Conservation (phyloP, 1,140 invertebrate species). For the Bicyclus anynana region DNA sequence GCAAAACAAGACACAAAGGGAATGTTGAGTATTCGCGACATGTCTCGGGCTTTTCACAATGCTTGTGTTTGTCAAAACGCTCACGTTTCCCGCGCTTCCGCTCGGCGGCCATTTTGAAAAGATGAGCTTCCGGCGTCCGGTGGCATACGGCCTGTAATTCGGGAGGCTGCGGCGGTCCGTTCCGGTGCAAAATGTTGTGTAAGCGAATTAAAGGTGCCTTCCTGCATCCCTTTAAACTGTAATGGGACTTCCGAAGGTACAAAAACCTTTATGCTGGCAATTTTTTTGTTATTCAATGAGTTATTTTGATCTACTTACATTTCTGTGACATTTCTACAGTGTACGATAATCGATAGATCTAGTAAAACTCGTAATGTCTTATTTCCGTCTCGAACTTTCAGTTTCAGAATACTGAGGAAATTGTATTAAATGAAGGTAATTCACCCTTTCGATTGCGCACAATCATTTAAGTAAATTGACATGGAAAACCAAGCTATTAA, state of each 20-base stretch:
- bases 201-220: constrained; percentile 66
- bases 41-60: constrained; percentile 53
- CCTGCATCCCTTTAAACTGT: constrained; percentile 32
- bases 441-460: no score
- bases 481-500: no score
- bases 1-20: constrained; percentile 31
- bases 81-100: constrained; percentile 67
- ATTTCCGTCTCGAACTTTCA: no score
- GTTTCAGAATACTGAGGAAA: no score
- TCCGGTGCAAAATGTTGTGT: constrained; percentile 67
- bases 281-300: not conserved
- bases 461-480: no score
- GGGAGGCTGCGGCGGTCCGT: constrained; percentile 49
- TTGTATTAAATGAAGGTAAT: no score
- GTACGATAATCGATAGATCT: no score
- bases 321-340: no score
- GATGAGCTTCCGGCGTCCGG: constrained; percentile 58
- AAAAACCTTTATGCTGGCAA: not conserved
- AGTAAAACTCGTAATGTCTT: no score
- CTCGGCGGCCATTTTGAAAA: constrained; percentile 68
- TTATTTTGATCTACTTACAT: not conserved
- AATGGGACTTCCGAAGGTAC: constrained; percentile 19
- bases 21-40: constrained; percentile 43
- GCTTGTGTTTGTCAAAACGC: constrained; percentile 60
- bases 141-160: constrained; percentile 54